These are phyloP conservation scores for Dendrolimus kikuchii DNA, from an alignment of 1,140 invertebrate species.

Conservation along the genomic window DNA sequence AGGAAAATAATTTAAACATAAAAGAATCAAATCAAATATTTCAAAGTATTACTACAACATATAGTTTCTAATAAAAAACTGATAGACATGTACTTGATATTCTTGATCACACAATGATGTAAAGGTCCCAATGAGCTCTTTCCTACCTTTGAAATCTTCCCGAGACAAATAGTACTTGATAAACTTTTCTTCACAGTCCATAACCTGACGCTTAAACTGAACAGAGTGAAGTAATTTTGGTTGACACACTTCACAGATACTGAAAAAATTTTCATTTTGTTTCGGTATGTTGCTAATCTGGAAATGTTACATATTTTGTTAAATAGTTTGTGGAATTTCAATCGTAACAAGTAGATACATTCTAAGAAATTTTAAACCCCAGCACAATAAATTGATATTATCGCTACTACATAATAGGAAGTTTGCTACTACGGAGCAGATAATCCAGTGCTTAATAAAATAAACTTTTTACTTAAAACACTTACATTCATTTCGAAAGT, in stretches of 20 bases:
- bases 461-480: not conserved
- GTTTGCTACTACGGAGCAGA: too few relatives aligned
- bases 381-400: too few relatives aligned
- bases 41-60: too few relatives aligned
- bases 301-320: conserved; percentile 12
- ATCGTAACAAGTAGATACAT: not conserved
- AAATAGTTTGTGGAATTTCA: not conserved
- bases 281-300: not conserved
- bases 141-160: too few relatives aligned
- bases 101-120: too few relatives aligned
- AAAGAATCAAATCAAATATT: too few relatives aligned
- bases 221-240: conserved; percentile 12
- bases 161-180: not conserved
- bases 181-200: conserved; percentile 16
- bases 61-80: too few relatives aligned
- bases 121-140: too few relatives aligned
- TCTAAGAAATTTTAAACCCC: too few relatives aligned
- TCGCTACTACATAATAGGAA: too few relatives aligned
- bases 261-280: conserved; percentile 1
- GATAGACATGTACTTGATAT: too few relatives aligned
- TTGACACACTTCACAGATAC: conserved; percentile 14
- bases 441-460: not conserved
- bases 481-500: conserved; percentile 28
- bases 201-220: conserved; percentile 18
- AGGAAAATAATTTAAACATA: too few relatives aligned